These are phyloP conservation scores for Bagarius yarrelli DNA, from an alignment of 2,113 vertebrate genomes.

Conservation along the genomic window DNA sequence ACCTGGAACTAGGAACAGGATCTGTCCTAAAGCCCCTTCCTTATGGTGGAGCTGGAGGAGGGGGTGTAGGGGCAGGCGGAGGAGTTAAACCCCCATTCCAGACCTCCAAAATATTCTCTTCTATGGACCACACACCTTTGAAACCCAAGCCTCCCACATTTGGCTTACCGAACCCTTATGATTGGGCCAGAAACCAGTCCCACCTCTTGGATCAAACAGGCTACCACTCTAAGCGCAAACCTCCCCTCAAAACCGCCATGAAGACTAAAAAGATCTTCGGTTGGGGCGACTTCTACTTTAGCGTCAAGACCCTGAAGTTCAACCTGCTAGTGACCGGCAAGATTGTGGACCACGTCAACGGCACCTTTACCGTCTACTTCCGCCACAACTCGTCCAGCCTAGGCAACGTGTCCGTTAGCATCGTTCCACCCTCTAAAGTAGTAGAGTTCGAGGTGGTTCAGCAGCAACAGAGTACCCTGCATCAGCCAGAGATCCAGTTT, in stretches of 20 bases:
- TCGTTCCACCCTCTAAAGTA: slow-evolving; percentile 87
- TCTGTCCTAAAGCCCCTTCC: slow-evolving; percentile 76
- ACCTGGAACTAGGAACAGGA: slow-evolving; percentile 77
- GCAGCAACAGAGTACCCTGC: slow-evolving; percentile 75
- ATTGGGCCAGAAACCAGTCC: slow-evolving; percentile 77
- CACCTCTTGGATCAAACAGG: slow-evolving; percentile 68
- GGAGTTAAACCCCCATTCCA: slow-evolving; percentile 75
- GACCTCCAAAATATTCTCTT: slow-evolving; percentile 70
- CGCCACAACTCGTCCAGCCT: slow-evolving; percentile 95
- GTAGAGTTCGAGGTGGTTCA: slow-evolving; percentile 88
- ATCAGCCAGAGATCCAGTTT: slow-evolving; percentile 79
- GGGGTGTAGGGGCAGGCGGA: slow-evolving; percentile 49
- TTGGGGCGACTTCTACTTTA: slow-evolving; percentile 98
- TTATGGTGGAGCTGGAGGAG: slow-evolving; percentile 65
- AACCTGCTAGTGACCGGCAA: slow-evolving; percentile 81
- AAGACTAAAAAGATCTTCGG: slow-evolving; percentile 95
- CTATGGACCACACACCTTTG: slow-evolving; percentile 67
- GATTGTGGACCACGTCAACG: slow-evolving; percentile 96
- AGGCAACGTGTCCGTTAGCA: slow-evolving; percentile 91
- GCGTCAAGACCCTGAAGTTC: slow-evolving; percentile 89
- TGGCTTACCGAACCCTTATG: slow-evolving; percentile 72
- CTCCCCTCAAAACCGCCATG: slow-evolving; percentile 78
- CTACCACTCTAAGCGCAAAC: slow-evolving; percentile 84
- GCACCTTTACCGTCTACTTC: slow-evolving; percentile 96
- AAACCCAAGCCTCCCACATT: slow-evolving; percentile 75